Evolutionary conservation across 2,888 invertebrate genomes (phyloP).

Genomic region (Panopea generosa): DNA sequence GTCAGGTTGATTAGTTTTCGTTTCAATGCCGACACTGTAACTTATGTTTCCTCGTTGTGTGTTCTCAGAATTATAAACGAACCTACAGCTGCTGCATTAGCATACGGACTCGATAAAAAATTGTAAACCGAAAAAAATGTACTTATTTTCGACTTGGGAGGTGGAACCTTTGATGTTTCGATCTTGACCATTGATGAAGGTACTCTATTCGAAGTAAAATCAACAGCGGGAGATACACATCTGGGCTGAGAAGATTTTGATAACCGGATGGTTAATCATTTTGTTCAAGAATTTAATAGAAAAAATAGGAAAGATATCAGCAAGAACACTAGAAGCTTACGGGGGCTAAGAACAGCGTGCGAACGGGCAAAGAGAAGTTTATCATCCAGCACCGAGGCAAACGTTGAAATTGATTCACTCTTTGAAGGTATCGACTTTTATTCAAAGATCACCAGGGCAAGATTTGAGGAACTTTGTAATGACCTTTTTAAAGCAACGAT

Average conservation of each 20-base stretch:
- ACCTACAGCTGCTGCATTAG: constrained; percentile 74
- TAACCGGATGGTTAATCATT: constrained; percentile 76
- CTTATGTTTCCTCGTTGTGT: no score
- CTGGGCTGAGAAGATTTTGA: constrained; percentile 83
- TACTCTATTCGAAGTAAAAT: constrained; percentile 81
- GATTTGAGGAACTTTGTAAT: constrained; percentile 49
- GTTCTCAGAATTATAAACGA: constrained; percentile 89
- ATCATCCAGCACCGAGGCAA: constrained; percentile 76
- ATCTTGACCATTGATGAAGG: constrained; percentile 87
- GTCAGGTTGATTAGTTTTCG: no score
- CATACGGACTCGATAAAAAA: constrained; percentile 83
- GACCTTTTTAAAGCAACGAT: constrained; percentile 88
- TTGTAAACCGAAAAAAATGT: constrained; percentile 87
- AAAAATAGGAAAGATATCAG: constrained; percentile 76
- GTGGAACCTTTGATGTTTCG: constrained; percentile 85
- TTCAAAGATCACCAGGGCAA: constrained; percentile 75
- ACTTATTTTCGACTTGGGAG: constrained; percentile 88
- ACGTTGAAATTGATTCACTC: constrained; percentile 80
- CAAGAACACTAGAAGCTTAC: constrained; percentile 73
- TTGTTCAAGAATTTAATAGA: constrained; percentile 78
- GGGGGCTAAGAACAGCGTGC: constrained; percentile 79
- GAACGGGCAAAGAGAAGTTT: constrained; percentile 82
- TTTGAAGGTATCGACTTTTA: constrained; percentile 82
- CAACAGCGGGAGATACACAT: constrained; percentile 83
- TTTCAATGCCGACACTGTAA: no score